Conservation (phyloP, 2,113 vertebrate genomes). For the Oceanites oceanicus region DNA sequence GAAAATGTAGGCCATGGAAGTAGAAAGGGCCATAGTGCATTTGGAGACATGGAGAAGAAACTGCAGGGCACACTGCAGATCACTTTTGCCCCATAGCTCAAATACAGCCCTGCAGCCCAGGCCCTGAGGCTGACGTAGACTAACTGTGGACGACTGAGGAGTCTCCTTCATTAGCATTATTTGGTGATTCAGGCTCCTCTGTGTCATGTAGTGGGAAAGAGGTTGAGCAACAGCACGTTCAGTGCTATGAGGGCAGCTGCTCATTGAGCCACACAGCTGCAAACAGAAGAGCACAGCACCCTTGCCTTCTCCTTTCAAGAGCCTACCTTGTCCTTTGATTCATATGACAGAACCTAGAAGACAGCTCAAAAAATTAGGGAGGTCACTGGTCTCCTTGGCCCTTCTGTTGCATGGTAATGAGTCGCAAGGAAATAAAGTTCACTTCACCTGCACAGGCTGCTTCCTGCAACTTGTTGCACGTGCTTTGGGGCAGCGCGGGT, state of each 20-base stretch:
- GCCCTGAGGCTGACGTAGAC: not conserved
- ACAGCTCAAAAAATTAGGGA: not conserved
- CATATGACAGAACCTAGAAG: not conserved
- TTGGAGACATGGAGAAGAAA: not conserved
- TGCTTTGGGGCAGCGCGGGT: not conserved
- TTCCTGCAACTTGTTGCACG: not conserved
- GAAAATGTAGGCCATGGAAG: not conserved
- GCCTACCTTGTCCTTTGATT: not conserved
- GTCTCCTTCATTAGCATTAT: not conserved
- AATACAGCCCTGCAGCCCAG: not conserved
- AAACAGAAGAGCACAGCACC: not conserved
- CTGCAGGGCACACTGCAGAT: not conserved
- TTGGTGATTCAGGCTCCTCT: not conserved
- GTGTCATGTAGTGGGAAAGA: not conserved
- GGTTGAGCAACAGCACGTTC: rapidly evolving
- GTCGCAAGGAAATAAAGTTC: not conserved
- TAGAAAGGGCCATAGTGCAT: not conserved
- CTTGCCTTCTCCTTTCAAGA: not conserved
- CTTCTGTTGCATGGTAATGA: not conserved
- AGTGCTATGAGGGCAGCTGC: not conserved
- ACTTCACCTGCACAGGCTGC: not conserved
- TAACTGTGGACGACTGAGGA: not conserved
- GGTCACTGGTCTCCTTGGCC: not conserved
- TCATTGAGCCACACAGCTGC: not conserved
- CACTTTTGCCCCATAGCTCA: not conserved